Conservation (phyloP, 2,797 vertebrate genomes). For the Gymnoscopelus microlampas region DNA sequence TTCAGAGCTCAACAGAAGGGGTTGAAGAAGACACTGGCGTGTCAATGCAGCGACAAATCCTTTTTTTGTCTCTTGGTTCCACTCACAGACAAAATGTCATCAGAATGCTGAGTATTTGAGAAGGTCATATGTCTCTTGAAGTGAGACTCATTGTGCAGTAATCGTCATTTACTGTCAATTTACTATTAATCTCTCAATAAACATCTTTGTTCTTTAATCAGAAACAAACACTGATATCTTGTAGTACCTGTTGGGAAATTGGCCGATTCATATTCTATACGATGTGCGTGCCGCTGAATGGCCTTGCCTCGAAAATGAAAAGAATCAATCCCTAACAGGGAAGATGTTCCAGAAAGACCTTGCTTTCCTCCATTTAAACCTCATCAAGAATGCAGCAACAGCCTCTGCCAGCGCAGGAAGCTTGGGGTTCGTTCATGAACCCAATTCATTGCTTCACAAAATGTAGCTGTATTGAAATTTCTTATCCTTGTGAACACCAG, state of each 20-base stretch:
- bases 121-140: background rate
- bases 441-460: background rate
- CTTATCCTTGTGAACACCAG: background rate
- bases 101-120: background rate
- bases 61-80: slow-evolving; percentile 2
- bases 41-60: slow-evolving; percentile 1
- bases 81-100: background rate
- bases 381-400: background rate
- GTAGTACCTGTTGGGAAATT: background rate
- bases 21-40: background rate
- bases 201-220: background rate
- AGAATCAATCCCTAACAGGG: background rate
- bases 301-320: background rate
- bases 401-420: background rate
- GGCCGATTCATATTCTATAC: background rate
- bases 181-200: background rate
- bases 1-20: slow-evolving; percentile 1
- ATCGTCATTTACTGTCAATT: no score
- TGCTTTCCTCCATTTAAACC: background rate
- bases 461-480: background rate
- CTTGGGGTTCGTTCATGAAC: background rate
- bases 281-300: background rate
- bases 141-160: no score
- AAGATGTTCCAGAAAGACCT: background rate
- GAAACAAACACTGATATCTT: background rate